These are phyloP conservation scores for Morelia viridis DNA, from an alignment of 2,797 vertebrate species.

Conservation along the genomic window DNA sequence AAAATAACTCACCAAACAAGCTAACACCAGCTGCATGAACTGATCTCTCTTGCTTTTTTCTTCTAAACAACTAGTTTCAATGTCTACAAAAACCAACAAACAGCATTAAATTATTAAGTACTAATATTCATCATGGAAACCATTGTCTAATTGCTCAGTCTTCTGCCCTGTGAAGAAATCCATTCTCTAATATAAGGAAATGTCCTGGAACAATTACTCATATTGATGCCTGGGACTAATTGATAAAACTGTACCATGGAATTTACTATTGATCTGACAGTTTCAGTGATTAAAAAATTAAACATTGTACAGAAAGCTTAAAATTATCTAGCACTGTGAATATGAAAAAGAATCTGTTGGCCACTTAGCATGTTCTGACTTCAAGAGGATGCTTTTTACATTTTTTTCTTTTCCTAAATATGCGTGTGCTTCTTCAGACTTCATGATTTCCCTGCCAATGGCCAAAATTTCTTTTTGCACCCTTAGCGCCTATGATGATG, in stretches of 20 bases:
- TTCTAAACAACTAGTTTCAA: constrained; percentile 96
- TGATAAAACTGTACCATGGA: no score
- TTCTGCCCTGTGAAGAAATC: constrained; percentile 12
- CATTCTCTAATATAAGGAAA: not conserved
- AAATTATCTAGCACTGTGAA: not conserved
- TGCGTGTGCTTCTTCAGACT: not conserved
- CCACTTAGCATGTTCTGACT: not conserved
- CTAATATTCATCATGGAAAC: not conserved
- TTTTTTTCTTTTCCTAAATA: not conserved
- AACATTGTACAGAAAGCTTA: not conserved
- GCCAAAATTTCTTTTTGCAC: not conserved
- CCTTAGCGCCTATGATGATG: not conserved
- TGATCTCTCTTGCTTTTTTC: constrained; percentile 96
- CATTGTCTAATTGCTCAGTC: not conserved
- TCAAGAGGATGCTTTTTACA: not conserved
- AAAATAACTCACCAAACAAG: constrained; percentile 89
- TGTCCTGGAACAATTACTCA: not conserved
- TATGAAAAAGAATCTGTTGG: not conserved
- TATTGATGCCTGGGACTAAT: not conserved
- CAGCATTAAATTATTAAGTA: not conserved
- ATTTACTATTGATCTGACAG: not conserved
- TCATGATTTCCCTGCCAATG: not conserved
- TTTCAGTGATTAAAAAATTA: not conserved
- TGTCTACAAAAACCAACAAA: constrained; percentile 78
- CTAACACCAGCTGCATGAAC: constrained; percentile 94